Evolutionary conservation across 1,140 invertebrate species (phyloP).

Genomic region (Drosophila pseudoananassae): DNA sequence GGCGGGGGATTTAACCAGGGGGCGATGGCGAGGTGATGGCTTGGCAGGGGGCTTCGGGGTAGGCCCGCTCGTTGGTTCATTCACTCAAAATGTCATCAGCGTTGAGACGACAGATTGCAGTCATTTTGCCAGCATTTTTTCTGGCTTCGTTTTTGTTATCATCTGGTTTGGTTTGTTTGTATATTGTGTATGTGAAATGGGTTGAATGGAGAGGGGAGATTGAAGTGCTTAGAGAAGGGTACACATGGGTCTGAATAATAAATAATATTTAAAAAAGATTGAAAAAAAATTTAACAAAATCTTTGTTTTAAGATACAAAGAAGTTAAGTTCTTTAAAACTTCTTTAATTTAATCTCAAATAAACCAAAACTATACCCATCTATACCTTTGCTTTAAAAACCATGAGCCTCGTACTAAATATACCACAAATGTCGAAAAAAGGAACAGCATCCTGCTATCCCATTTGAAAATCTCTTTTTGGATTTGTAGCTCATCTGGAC

Average conservation of each 20-base stretch:
- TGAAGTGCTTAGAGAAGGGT: conserved; percentile 16
- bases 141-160: conserved; percentile 57
- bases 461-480: conserved; percentile 14
- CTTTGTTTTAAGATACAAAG: no score
- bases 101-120: conserved; percentile 81
- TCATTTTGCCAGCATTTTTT: conserved; percentile 70
- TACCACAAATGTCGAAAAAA: neutral
- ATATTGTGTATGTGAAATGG: conserved; percentile 33
- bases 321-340: neutral
- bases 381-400: neutral
- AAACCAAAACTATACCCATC: neutral
- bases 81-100: conserved; percentile 81
- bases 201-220: conserved; percentile 12
- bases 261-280: neutral
- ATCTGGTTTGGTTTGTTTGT: conserved; percentile 51
- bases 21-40: conserved; percentile 2
- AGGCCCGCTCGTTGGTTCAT: conserved; percentile 71
- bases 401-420: no score
- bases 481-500: conserved; percentile 30
- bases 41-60: conserved; percentile 25
- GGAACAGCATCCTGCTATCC: neutral
- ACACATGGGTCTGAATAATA: neutral
- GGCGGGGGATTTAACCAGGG: conserved; percentile 5
- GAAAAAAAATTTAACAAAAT: neutral
- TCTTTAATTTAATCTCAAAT: neutral